Evolutionary conservation across 2,797 vertebrate species (phyloP), one percentile per base, ranked within the genome.

Genomic region (Hydrocynus forskahlii): DNA sequence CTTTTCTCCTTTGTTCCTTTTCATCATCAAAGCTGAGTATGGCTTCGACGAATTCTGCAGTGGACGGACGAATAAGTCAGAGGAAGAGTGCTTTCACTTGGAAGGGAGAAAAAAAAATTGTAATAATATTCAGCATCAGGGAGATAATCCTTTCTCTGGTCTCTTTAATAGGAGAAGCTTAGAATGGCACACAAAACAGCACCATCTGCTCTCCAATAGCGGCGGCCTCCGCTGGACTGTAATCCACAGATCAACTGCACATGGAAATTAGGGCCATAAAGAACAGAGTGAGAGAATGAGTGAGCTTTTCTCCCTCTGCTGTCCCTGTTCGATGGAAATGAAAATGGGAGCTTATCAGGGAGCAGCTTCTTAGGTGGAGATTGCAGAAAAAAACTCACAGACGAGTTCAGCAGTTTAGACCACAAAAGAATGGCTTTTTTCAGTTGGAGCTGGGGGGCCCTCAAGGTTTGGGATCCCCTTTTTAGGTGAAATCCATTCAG

Each of bases 211-310:
- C 72, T 6, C 71, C 76, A 79, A 83, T 79, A 83, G 77, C 60
- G 64, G 72, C 59, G 66, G 76, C 29, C 74, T 78, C 71, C 45
- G 63, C 57, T 54, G 78, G 84, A 87, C 80, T 78, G 74, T 87
- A 81, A 89, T 89, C 88, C 88, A 87, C 81, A 89, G 84, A 89
- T 87, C 85, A 86, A 81, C 73, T 64, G 68, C 79, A 82, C 78
- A 86, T 86, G 82, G 83, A 89, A 88, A 88, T 88, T 86, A 89
- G 85, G 69, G 79, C 81, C 79, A 83, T 75, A 77, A 80, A 83
- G 78, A 75, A 70, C 63, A 81, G 50, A 45, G 67, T 35, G 35
- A 35, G 35, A 35, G 35, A 35, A 2, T 75, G 81, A 87, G 80
- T 72, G 57, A 71, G 85, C 74, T 83, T 83, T 78, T 80, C 73